phyloP scores from a whole-genome alignment of 2,888 invertebrate species.

The Agrotis segetum region DNA sequence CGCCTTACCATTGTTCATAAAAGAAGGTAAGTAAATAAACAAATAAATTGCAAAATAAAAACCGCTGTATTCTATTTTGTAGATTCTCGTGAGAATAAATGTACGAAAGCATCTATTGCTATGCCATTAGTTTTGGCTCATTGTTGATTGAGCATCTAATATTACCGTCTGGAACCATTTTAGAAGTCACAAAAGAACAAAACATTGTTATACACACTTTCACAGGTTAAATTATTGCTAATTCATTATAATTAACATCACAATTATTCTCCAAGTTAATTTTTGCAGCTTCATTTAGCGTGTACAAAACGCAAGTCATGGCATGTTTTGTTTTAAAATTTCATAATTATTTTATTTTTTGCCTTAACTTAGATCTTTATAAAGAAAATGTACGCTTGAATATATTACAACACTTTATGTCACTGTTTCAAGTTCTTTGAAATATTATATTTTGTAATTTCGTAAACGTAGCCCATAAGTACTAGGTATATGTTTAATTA shows the following conservation, averaged over 20 bases:
- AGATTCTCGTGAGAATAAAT: too few relatives aligned
- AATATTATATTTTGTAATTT: conserved; percentile 7
- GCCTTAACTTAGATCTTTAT: not conserved
- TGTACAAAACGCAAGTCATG: conserved; percentile 15
- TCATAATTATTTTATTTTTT: not conserved
- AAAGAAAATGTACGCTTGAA: conserved; percentile 1
- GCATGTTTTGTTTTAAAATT: not conserved
- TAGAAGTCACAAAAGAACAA: not conserved
- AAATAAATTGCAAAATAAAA: too few relatives aligned
- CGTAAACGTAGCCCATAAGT: not conserved
- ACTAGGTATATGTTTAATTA: not conserved
- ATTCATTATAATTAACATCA: not conserved
- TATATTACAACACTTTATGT: not conserved
- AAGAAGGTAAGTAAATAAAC: too few relatives aligned
- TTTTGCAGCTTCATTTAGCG: conserved; percentile 20
- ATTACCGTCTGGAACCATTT: too few relatives aligned
- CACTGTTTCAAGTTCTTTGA: not conserved
- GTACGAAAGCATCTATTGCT: too few relatives aligned
- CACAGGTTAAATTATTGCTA: not conserved
- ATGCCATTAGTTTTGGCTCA: too few relatives aligned
- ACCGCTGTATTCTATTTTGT: too few relatives aligned
- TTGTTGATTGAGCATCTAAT: too few relatives aligned
- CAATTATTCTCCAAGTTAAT: conserved; percentile 1
- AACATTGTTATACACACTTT: not conserved
- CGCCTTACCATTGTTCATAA: too few relatives aligned